These are phyloP conservation scores for Micrasema longulum DNA, from an alignment of 1,140 invertebrate genomes.

Conservation along the genomic window DNA sequence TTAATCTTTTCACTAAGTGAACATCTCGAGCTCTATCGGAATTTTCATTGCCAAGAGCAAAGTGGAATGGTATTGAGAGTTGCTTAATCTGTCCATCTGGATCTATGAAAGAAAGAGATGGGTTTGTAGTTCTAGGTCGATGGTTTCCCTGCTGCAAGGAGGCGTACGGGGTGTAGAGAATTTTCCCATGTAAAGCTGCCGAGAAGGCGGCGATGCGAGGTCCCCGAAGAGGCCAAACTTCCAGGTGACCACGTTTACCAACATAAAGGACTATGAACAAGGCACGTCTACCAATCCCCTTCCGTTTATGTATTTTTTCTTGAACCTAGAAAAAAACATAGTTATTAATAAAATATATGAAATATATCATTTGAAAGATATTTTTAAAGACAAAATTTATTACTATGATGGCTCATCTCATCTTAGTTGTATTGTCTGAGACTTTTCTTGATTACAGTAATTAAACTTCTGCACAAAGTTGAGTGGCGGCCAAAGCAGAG, in stretches of 20 bases:
- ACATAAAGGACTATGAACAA: conserved; percentile 89
- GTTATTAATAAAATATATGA: too few relatives aligned
- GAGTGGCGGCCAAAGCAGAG: too few relatives aligned
- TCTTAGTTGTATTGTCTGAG: too few relatives aligned
- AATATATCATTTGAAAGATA: too few relatives aligned
- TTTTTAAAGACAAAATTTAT: too few relatives aligned
- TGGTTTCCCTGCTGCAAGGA: conserved; percentile 63
- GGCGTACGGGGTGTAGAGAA: conserved; percentile 72
- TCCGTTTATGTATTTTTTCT: conserved; percentile 58
- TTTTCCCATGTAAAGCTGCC: conserved; percentile 83
- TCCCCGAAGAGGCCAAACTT: conserved; percentile 90
- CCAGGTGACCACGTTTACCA: conserved; percentile 84
- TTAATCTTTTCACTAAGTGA: conserved; percentile 85
- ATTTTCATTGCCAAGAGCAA: conserved; percentile 87
- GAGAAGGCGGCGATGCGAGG: conserved; percentile 90
- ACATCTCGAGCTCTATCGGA: conserved; percentile 88
- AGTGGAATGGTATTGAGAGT: conserved; percentile 90
- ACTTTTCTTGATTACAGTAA: too few relatives aligned
- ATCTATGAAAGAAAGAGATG: conserved; percentile 83
- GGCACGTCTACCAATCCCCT: conserved; percentile 67
- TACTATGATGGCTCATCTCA: too few relatives aligned
- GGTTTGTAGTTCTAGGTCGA: conserved; percentile 65
- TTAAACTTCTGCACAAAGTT: too few relatives aligned
- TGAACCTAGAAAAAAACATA: conserved; percentile 56
- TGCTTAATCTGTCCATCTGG: conserved; percentile 83